Conservation (phyloP, 1,140 invertebrate genomes). For the Pseudoatta argentina region DNA sequence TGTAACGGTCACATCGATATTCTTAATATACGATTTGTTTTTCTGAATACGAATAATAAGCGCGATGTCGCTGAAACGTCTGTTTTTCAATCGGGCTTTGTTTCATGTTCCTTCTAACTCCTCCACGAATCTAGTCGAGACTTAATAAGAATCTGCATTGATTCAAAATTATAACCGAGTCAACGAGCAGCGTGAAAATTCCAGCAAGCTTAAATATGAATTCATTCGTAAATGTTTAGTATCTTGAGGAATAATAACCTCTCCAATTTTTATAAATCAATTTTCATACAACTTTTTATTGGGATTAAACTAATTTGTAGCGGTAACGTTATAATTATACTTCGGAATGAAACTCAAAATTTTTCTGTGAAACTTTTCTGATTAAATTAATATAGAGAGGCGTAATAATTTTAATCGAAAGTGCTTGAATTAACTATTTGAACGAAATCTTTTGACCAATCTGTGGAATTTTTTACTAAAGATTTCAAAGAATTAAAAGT, state of each 20-base stretch:
- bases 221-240: not conserved
- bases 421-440: not conserved
- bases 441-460: not conserved
- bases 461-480: not conserved
- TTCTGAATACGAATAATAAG: constrained; percentile 67
- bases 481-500: not conserved
- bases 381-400: not conserved
- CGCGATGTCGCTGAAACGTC: constrained; percentile 46
- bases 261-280: not conserved
- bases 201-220: not conserved
- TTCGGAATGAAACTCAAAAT: not conserved
- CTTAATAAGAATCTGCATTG: constrained; percentile 30
- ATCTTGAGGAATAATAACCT: constrained; percentile 5
- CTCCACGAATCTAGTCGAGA: constrained; percentile 65
- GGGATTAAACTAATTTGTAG: not conserved
- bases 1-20: too few relatives aligned
- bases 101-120: constrained; percentile 43
- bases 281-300: not conserved
- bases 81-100: constrained; percentile 57
- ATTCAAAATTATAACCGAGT: constrained; percentile 23
- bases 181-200: not conserved
- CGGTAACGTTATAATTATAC: not conserved
- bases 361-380: not conserved
- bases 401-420: not conserved
- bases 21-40: too few relatives aligned